phyloP scores from a whole-genome alignment of 2,113 vertebrate species.

The Capricornis sumatraensis region DNA sequence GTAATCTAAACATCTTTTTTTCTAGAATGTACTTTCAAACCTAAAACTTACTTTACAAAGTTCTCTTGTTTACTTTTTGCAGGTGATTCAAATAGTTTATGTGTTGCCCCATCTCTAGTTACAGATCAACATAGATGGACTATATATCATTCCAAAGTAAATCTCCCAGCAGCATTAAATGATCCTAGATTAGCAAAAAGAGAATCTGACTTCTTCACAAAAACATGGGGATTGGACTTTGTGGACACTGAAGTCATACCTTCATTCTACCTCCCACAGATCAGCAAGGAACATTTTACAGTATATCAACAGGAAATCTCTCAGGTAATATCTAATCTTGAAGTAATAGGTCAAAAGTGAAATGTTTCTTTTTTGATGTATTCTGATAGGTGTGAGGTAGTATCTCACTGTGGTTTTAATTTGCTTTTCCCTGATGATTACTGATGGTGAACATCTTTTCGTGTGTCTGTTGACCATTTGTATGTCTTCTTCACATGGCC shows the following conservation, averaged over 20 bases:
- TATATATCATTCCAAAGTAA: constrained; percentile 98
- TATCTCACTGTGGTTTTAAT: background rate
- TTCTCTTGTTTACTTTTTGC: constrained; percentile 65
- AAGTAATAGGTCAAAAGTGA: constrained; percentile 13
- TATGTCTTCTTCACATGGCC: background rate
- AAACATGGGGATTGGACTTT: constrained; percentile 98
- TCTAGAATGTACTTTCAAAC: background rate
- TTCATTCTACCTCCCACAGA: constrained; percentile 94
- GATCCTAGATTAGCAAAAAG: constrained; percentile 97
- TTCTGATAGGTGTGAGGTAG: background rate
- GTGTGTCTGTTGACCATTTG: background rate
- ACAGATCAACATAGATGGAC: constrained; percentile 96
- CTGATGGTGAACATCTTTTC: background rate
- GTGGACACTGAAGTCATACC: constrained; percentile 94
- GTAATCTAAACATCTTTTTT: constrained; percentile 48
- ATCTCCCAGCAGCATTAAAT: constrained; percentile 97
- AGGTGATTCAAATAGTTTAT: constrained; percentile 87
- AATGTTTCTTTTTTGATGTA: constrained; percentile 37
- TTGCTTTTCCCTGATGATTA: background rate
- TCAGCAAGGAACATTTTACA: constrained; percentile 93
- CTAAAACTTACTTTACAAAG: constrained; percentile 43
- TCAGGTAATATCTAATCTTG: constrained; percentile 83
- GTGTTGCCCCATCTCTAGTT: constrained; percentile 93
- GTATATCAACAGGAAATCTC: constrained; percentile 90
- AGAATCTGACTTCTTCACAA: constrained; percentile 99